These are phyloP conservation scores for Sinocyclocheilus grahami DNA, from an alignment of 2,113 vertebrate species.

Conservation along the genomic window DNA sequence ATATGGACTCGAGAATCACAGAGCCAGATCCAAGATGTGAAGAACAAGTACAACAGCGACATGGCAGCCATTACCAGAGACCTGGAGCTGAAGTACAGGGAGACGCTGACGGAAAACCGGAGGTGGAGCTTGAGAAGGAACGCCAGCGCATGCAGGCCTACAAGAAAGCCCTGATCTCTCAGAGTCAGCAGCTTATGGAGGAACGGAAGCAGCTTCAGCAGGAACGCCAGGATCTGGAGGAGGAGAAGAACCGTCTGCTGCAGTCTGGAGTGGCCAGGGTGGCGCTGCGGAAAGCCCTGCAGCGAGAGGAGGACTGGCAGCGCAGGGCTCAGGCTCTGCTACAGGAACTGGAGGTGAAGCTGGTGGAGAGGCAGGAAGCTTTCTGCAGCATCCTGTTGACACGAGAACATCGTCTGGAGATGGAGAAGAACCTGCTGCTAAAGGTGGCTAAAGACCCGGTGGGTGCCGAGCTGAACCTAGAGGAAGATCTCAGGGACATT, in stretches of 20 bases:
- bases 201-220: constrained; percentile 84
- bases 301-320: constrained; percentile 82
- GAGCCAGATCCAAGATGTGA: constrained; percentile 85
- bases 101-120: constrained; percentile 83
- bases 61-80: constrained; percentile 76
- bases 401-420: constrained; percentile 78
- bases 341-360: constrained; percentile 81
- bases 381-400: constrained; percentile 87
- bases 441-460: constrained; percentile 81
- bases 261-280: constrained; percentile 73
- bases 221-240: constrained; percentile 79
- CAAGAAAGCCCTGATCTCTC: constrained; percentile 84
- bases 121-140: constrained; percentile 92
- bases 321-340: constrained; percentile 75
- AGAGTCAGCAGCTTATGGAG: constrained; percentile 86
- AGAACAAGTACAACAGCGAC: constrained; percentile 74
- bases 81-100: constrained; percentile 84
- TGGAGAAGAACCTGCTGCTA: constrained; percentile 87
- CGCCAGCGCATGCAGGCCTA: constrained; percentile 85
- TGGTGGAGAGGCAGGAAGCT: constrained; percentile 86
- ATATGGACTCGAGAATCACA: constrained; percentile 95
- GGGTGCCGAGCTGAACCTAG: constrained; percentile 76
- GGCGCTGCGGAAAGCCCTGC: constrained; percentile 77
- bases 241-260: constrained; percentile 76
- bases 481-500: constrained; percentile 86